A percentile compares a stretch with the other conserved stretches of the same genome.
Evolutionary conservation across 2,888 invertebrate genomes (phyloP).

Genomic region (Philaethria dido): DNA sequence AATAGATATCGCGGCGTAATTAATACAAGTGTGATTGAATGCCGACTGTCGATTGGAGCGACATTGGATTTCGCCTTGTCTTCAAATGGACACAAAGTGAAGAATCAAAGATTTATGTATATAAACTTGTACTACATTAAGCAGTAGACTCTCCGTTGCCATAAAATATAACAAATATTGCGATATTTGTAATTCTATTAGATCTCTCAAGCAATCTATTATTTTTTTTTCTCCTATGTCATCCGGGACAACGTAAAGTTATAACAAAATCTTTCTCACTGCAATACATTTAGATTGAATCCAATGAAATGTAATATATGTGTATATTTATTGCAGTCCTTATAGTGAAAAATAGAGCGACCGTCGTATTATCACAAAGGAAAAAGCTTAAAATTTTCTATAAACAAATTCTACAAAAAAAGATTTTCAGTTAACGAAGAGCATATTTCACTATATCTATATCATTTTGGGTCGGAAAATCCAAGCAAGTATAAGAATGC

Average conservation of each 20-base stretch:
- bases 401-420: constrained; percentile 47
- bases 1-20: no score
- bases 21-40: no score
- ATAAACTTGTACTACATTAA: no score
- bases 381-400: neutral
- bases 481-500: constrained; percentile 30
- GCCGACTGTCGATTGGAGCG: no score
- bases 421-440: neutral
- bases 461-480: constrained; percentile 15
- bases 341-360: neutral
- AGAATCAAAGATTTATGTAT: no score
- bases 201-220: neutral
- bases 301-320: neutral
- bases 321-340: neutral
- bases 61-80: no score
- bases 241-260: neutral
- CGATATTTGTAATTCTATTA: neutral
- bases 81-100: no score
- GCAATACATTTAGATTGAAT: neutral
- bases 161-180: no score
- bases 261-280: neutral
- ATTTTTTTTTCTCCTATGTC: neutral
- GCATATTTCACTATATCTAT: constrained; percentile 11
- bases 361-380: neutral
- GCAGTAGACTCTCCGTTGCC: no score